A percentile compares a stretch with the other conserved stretches of the same genome.
Conservation (phyloP, 2,888 invertebrate species). For the Osmoderma eremita region DNA sequence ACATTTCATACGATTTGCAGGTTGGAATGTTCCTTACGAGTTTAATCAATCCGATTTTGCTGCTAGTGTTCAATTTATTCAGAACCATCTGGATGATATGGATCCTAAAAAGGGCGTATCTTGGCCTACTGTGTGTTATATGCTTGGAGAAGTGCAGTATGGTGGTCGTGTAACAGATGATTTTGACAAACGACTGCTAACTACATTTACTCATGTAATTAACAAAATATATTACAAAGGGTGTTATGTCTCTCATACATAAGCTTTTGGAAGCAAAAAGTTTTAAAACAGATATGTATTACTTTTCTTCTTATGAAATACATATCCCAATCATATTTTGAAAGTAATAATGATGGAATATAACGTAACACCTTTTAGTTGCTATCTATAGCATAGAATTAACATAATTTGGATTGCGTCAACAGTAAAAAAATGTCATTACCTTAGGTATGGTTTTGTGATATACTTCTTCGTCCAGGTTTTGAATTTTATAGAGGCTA, state of each 20-base stretch:
- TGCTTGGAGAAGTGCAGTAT: constrained; percentile 91
- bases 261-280: too few relatives aligned
- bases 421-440: too few relatives aligned
- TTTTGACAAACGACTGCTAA: constrained; percentile 92
- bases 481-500: constrained; percentile 96
- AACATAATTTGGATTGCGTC: too few relatives aligned
- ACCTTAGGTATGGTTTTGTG: constrained; percentile 89
- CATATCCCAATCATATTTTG: too few relatives aligned
- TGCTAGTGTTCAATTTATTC: constrained; percentile 94
- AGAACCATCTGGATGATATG: constrained; percentile 96
- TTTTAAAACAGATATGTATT: too few relatives aligned
- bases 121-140: constrained; percentile 97
- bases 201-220: constrained; percentile 82
- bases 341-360: too few relatives aligned
- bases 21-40: constrained; percentile 97
- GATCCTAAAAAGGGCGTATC: constrained; percentile 97
- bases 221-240: too few relatives aligned
- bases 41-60: constrained; percentile 97
- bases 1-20: constrained; percentile 59
- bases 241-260: too few relatives aligned
- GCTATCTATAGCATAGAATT: too few relatives aligned
- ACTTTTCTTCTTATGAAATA: too few relatives aligned
- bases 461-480: constrained; percentile 83
- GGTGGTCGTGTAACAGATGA: constrained; percentile 94
- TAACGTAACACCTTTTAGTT: too few relatives aligned